Evolutionary conservation across 2,797 vertebrate species (phyloP).

Genomic region (Helicolenus hilgendorfi): DNA sequence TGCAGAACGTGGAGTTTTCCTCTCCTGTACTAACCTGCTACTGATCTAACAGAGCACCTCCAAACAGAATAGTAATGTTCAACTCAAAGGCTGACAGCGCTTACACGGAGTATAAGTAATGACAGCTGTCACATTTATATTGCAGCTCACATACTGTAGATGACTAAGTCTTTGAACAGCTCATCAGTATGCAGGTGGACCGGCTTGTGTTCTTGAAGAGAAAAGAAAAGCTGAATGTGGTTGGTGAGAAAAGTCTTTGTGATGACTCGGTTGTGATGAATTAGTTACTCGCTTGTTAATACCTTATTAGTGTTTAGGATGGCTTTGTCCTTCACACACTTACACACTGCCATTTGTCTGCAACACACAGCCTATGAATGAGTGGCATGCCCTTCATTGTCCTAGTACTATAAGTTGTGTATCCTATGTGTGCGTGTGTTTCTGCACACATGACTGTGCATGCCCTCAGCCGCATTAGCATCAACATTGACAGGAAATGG

Average conservation of each 20-base stretch:
- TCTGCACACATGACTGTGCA: constrained; percentile 40
- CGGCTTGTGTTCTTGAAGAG: background rate
- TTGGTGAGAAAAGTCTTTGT: background rate
- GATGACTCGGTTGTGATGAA: background rate
- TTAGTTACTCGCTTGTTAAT: background rate
- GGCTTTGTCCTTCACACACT: constrained; percentile 33
- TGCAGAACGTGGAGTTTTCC: background rate
- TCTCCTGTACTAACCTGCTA: background rate
- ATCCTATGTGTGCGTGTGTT: background rate
- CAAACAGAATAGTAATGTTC: background rate
- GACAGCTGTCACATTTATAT: background rate
- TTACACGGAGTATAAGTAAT: background rate
- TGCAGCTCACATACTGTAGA: background rate
- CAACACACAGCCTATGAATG: constrained; percentile 6
- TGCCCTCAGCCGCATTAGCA: constrained; percentile 34
- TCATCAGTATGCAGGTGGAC: constrained; percentile 28
- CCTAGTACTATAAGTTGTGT: constrained; percentile 4
- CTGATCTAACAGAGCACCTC: background rate
- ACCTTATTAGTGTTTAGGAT: background rate
- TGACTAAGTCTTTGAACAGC: background rate
- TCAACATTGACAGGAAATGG: constrained; percentile 60
- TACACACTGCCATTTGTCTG: background rate
- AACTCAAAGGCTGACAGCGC: background rate
- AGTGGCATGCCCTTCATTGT: constrained; percentile 50
- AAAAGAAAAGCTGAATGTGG: background rate